phyloP scores from a whole-genome alignment of 92 coral and sea anemone species.

The Muricea muricata region DNA sequence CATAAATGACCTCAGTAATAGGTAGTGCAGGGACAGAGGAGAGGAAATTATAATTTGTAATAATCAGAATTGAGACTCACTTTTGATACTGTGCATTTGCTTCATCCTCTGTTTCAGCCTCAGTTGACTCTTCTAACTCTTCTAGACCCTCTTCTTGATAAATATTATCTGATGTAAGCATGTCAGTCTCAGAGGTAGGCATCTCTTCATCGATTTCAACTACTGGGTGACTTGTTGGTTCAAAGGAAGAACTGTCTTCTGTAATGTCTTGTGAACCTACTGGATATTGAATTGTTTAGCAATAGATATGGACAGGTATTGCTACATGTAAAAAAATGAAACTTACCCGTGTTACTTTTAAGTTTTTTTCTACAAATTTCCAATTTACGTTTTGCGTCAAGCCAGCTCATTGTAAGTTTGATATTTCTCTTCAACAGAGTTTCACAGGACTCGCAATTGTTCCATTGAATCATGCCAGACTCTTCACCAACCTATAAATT shows the following conservation, averaged over 20 bases:
- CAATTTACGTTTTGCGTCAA: not conserved
- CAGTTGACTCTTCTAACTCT: not conserved
- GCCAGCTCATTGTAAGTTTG: not conserved
- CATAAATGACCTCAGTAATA: too few relatives aligned
- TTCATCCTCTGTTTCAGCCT: not conserved
- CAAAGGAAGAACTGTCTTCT: too few relatives aligned
- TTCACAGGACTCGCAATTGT: not conserved
- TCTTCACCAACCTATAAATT: conserved; percentile 4
- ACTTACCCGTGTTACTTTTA: not conserved
- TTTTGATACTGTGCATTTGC: not conserved
- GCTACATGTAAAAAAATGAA: too few relatives aligned
- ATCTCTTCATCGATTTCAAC: conserved; percentile 1
- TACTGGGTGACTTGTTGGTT: too few relatives aligned
- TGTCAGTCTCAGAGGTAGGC: not conserved
- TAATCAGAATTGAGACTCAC: too few relatives aligned
- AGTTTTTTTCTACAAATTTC: not conserved
- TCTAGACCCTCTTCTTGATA: not conserved
- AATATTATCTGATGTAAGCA: not conserved
- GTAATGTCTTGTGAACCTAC: too few relatives aligned
- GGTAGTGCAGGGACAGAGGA: too few relatives aligned
- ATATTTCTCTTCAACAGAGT: not conserved
- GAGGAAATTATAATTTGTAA: too few relatives aligned
- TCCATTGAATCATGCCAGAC: not conserved
- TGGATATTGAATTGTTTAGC: too few relatives aligned
- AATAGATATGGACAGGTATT: too few relatives aligned